phyloP scores from a whole-genome alignment of 2,113 vertebrate species.

The Campylomormyrus tamandua region DNA sequence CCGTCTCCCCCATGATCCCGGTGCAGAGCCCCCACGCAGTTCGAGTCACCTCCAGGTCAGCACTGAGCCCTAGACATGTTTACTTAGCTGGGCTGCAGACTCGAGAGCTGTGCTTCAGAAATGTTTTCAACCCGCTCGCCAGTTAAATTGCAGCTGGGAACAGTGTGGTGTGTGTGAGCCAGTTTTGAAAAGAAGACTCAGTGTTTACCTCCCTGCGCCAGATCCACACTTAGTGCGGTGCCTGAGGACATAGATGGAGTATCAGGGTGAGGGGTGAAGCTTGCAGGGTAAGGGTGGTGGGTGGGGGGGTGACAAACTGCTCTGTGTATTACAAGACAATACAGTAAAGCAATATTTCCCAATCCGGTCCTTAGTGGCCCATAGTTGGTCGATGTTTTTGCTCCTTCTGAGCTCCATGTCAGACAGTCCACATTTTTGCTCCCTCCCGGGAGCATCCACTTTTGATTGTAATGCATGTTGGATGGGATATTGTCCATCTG shows the following conservation, averaged over 20 bases:
- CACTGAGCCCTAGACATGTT: slow-evolving; percentile 15
- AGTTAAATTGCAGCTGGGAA: neutral
- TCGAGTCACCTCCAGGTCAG: neutral
- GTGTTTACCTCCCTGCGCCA: neutral
- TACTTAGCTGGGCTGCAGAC: slow-evolving; percentile 27
- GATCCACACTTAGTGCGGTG: neutral
- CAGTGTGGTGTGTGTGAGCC: neutral
- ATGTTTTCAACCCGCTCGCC: slow-evolving; percentile 10
- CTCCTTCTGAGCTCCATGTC: neutral
- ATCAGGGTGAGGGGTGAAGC: neutral
- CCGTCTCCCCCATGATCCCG: neutral
- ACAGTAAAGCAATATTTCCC: neutral
- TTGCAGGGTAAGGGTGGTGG: neutral
- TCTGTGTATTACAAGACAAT: neutral
- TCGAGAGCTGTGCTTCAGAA: slow-evolving; percentile 2
- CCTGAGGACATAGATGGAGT: neutral
- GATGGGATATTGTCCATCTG: neutral
- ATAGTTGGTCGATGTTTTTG: neutral
- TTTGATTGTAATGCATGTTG: neutral
- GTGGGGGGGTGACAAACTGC: neutral
- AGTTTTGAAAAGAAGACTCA: neutral
- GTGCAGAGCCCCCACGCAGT: neutral
- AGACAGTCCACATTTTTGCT: no score
- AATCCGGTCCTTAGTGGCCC: neutral
- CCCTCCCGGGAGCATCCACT: no score